Base-by-base conservation (phyloP, 2,888 invertebrate genomes). In the Phymatocera aterrima region DNA sequence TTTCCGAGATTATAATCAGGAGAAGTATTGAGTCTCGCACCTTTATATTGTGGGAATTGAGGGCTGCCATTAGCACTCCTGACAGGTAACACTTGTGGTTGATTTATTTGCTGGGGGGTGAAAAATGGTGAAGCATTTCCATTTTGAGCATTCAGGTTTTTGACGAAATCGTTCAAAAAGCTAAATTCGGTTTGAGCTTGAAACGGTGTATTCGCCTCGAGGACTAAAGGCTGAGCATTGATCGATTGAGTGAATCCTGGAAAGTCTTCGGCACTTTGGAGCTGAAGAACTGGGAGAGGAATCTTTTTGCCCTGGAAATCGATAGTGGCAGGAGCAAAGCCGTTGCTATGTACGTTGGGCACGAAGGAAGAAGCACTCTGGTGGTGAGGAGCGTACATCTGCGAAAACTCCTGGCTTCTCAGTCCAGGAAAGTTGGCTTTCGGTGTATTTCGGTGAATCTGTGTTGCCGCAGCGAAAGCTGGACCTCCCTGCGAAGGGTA, bases 31-130 rank as follows among this genome's bases (percentile, higher is more conserved):
- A 85, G 43, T 40, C 82, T 80, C 1, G 86, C 85, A 3, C 85
- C 87, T 72, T 86, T 84, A 79, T 84, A 87, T 43, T 83, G 84
- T 0, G 85, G 83, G 65, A 85, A 85, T 46, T 85, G 82, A 1
- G 83, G 81, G 6, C 81, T 83, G 75, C 82, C 83, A 5, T 81
- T 81, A 0, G 84, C 40, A 3, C 84, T 85, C 12, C 86, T 85
- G 4, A 85, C 82, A 0, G 88, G 86, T 3, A 86, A 61, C 5
- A 85, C 80, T 40, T 84, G 85, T 37, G 82, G 82, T 78, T 86
- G 77, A 77, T 24, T 60, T n/a, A 46, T n/a, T 51, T 80, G 82
- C 34, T 77, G 37, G 24, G 34, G 34, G n/a, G 37, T 81, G 40
- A 81, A 54, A 54, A 85, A 85, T 10, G 85, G 84, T 3, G 80